Evolutionary conservation across 2,888 invertebrate species (phyloP), one percentile per base, ranked within the genome.

Genomic region (Mythimna lalbum): DNA sequence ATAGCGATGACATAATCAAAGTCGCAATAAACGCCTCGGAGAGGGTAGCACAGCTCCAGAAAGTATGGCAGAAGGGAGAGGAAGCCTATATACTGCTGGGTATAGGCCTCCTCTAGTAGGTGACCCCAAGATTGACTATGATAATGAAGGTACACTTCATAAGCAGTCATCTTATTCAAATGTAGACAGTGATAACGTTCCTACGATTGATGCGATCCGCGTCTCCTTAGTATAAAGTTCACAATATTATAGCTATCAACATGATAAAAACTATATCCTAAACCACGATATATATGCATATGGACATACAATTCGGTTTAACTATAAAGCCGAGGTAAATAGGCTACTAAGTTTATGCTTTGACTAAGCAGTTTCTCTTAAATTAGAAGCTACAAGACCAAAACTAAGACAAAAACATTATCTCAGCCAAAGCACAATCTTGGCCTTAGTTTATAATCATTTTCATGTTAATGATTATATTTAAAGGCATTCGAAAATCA

Each of bases 401-500:
- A 57, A 36, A 21, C 36, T 36, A 21, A 56, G 21, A 36, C 21
- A 21, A 19, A 56, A 39, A 57, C 36, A 36, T 21, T 21, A 14
- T 57, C 36, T 36, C 17, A 36, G 36, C 0, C 21, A 33, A 57
- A 57, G 36, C 36, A 57, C 57, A 57, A n/a, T 14, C 56, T 36
- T 17, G 4, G 21, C 19, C 10, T 47, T 31, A 31, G 27, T 57
- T 39, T n/a, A 7, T 64, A 61, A 43, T 65, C n/a, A 65, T 67
- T 64, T 61, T 33, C 0, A 56, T 64, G 21, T 55, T 50, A n/a
- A 47, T 49, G 27, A 64, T 57, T 9, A 60, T 62, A 47, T 33
- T 56, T 50, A 19, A 63, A 76, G 65, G 66, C 60, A 60, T 60
- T 79, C 33, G 17, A 10, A 55, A 69, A 75, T 75, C 79, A 92